Base-by-base conservation (phyloP, 1,140 invertebrate genomes). In the Hyphantria cunea region DNA sequence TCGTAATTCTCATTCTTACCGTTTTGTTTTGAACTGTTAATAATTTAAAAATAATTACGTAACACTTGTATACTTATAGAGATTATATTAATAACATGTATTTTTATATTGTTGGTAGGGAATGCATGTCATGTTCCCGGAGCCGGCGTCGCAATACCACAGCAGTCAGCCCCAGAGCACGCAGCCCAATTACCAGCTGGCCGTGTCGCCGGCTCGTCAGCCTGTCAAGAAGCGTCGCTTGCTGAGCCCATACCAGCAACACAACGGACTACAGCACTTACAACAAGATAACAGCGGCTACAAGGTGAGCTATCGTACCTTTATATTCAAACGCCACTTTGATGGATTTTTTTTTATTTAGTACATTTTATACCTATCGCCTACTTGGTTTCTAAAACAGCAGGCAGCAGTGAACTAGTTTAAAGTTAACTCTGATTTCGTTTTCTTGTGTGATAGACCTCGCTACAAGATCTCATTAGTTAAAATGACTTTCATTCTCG, bases 121-220 rank as follows among this genome's bases (percentile, higher is more conserved):
- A 91, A 91, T 91, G 90, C 89, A 90, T 91, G 90, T 90, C 89
- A 91, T 91, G 90, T 91, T 86, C 86, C 80, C 86, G 82, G 89
- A 90, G 81, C 81, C 76, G 83, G 72, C 79, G 74, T 72, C 73
- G 65, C 84, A 83, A 76, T 80, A 85, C 77, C 79, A 78, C 86
- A 84, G 68, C 77, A 84, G 76, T 86, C 76, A 84, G 70, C 76
- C 76, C 69, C 69, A 72, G 66, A 70, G 71, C 71, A 70, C 66
- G 55, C 82, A 82, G 67, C 68, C 72, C 44, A 67, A 80, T 41
- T 72, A 69, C 76, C 82, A 76, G 72, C 74, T 72, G 83, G 80
- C 81, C 65, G 68, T 70, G 68, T 83, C 82, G 84, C 82, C 82
- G 85, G 75, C 76, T 37, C 68, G 67, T 49, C 78, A 70, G 71